phyloP scores from a whole-genome alignment of 2,113 vertebrate genomes.

The Eudyptes chrysolophus region DNA sequence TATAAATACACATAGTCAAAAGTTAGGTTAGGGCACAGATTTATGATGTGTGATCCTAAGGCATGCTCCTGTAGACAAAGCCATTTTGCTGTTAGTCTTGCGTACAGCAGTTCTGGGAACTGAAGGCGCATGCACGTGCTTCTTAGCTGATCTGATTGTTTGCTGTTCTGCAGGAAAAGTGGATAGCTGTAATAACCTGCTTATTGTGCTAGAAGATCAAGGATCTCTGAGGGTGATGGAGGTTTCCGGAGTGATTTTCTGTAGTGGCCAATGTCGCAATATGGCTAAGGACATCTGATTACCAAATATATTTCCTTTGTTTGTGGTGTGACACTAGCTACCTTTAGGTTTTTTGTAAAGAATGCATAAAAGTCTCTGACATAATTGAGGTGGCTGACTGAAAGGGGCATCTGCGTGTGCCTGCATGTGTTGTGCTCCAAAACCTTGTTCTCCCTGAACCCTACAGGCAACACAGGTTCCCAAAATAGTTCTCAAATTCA shows the following conservation, averaged over 20 bases:
- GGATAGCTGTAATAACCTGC: background rate
- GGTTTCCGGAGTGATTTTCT: background rate
- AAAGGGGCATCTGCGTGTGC: background rate
- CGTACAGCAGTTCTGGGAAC: background rate
- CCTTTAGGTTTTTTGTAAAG: background rate
- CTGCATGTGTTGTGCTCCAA: background rate
- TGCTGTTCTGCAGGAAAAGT: background rate
- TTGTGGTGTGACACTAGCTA: background rate
- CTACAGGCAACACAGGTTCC: background rate
- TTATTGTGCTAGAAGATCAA: conserved; percentile 3
- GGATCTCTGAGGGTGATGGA: background rate
- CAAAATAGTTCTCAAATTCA: background rate
- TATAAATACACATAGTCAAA: background rate
- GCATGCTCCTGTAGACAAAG: background rate
- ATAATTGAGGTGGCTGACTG: background rate
- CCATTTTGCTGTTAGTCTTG: background rate
- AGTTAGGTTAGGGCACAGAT: background rate
- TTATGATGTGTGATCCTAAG: background rate
- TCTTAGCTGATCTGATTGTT: background rate
- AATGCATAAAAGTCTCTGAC: background rate
- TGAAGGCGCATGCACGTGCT: background rate
- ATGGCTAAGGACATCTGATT: background rate
- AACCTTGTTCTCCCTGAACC: background rate
- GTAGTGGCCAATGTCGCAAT: background rate
- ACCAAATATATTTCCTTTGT: background rate